Evolutionary conservation across 1,140 invertebrate genomes (phyloP), one percentile per base, ranked within the genome.

Genomic region (Pseudomyrmex gracilis): DNA sequence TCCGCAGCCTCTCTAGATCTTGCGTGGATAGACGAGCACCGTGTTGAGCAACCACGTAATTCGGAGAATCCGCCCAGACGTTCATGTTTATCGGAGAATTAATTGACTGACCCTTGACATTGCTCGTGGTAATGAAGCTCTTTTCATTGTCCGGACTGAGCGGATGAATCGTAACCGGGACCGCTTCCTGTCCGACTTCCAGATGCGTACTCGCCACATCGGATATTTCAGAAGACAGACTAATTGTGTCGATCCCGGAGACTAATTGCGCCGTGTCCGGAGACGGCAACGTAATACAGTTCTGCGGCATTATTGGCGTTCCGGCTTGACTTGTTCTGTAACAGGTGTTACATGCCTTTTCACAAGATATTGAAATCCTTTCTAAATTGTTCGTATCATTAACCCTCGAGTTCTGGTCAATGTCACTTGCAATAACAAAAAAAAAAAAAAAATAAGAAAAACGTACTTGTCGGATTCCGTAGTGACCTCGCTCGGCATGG

Each of bases 1-100:
- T 95, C 88, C 97, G 96, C 47, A 99, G 95, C 89, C 97, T 96
- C 89, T 99, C 98, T 34, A 98, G 93, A 95, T 99, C 98, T 90
- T 96, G 96, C 0, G 95, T 93, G 49, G 97, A 97, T 53, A 99
- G 94, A 92, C 96, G 97, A 82, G 95, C 94, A 73, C 98, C 98
- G 94, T 97, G 97, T 15, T 94, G 93, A 7, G 93, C 91, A 87
- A 92, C 85, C 17, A 91, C 70, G 12, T 87, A 93, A 92, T 60
- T 93, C 49, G 92, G 94, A 55, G 96, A 96, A 68, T 94, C 93
- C 5, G 94, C 94, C 94, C 95, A 95, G 1, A 95, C 95, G 92
- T 96, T 97, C 0, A 94, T 95, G 88, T 95, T 95, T 10, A 96
- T 94, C 49, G 95, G 95, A 0, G 95, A 94, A 77, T 92, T 95